Evolutionary conservation across 2,888 invertebrate species (phyloP).

Genomic region (Plebejus argus): DNA sequence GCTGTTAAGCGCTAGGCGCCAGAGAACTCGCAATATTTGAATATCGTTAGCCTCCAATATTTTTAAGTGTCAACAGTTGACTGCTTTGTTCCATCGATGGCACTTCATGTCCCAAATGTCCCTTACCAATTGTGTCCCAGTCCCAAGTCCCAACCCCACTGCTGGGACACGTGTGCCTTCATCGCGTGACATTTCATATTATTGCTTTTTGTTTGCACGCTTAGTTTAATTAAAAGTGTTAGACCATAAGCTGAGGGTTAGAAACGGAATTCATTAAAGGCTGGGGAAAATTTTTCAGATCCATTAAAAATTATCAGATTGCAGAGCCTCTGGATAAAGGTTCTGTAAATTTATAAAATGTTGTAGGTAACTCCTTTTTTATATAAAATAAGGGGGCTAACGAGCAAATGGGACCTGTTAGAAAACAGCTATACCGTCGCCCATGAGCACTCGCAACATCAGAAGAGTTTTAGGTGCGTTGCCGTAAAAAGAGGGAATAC

Average conservation of each 20-base stretch:
- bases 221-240: not conserved
- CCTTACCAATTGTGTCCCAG: not conserved
- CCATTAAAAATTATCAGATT: not conserved
- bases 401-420: no score
- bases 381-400: no score
- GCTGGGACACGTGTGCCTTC: slow-evolving; percentile 4
- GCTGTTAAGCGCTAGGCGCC: not conserved
- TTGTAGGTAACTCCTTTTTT: no score
- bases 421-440: no score
- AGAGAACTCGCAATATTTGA: not conserved
- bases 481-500: no score
- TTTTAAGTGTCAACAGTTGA: slow-evolving; percentile 6
- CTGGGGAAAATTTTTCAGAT: no score
- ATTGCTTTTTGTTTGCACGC: slow-evolving; percentile 14
- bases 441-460: no score
- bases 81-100: slow-evolving; percentile 9
- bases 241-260: not conserved
- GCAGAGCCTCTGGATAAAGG: not conserved
- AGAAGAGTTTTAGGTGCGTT: no score
- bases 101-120: not conserved
- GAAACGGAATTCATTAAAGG: no score
- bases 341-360: no score
- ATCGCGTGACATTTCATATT: slow-evolving; percentile 12
- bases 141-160: not conserved
- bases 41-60: slow-evolving; percentile 14